Base-by-base conservation (phyloP, 1,140 invertebrate genomes). In the Oreohelix idahoensis region DNA sequence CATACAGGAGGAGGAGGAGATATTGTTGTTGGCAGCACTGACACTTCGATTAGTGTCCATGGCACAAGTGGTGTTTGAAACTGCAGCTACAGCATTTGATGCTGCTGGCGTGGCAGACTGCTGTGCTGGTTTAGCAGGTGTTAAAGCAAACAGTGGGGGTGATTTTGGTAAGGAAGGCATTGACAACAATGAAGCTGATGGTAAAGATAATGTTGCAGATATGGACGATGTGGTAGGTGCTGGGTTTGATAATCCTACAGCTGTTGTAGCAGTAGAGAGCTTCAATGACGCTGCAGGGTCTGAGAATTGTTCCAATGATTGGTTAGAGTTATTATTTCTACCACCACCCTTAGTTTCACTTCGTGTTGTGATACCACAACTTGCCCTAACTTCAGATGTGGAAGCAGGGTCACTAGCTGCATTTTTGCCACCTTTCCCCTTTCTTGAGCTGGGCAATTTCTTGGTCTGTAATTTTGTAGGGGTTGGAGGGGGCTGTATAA, bases 401-500 rank as follows among this genome's bases (percentile, higher is more conserved):
- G 35, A 26, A 38, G 51, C 20, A 69, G 77, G 8, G 13, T 63
- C 77, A 32, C 8, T 26, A 29, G 17, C 29, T 58, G 51, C 49
- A 51, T 23, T 51, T 71, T 80, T 80, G 39, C 4, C 58, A 49
- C 0, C 13, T 58, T 63, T 82, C 5, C 70, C 63, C 38, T 82
- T 82, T 26, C 80, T 51, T n/a, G 66, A 26, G 35, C 11, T 75
- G 26, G 58, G 58, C 35, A 45, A 13, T 49, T 82, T 82, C 49
- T 82, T 82, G 1, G 49, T 42, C 11, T 45, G 70, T 20, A 71
- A 63, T 51, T 75, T 82, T 45, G 71, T 29, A n/a, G 80, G 69
- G 4, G 70, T 58, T 38, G 80, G 49, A 70, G 79, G 79, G 2
- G 69, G 70, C 35, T 82, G 80, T 17, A 74, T 4, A 51, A 82